Conservation (phyloP, 2,113 vertebrate genomes). For the Ctenodactylus gundi region DNA sequence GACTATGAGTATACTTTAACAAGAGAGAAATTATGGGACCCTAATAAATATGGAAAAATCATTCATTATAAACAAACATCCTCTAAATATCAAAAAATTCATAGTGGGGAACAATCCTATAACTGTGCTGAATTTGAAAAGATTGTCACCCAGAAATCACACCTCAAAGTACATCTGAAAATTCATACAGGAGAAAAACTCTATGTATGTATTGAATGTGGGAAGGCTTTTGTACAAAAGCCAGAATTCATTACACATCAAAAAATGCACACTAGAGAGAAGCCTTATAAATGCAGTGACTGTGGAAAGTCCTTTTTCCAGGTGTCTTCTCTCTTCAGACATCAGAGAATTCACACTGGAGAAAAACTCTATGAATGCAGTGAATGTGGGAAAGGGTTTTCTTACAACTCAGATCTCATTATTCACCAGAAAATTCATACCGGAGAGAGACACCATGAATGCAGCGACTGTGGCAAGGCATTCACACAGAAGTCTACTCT, state of each 20-base stretch:
- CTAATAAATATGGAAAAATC: constrained; percentile 50
- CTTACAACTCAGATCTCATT: constrained; percentile 71
- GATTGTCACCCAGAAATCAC: constrained; percentile 52
- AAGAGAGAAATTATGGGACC: constrained; percentile 51
- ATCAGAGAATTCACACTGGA: constrained; percentile 78
- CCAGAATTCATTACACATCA: constrained; percentile 63
- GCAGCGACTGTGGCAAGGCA: constrained; percentile 69
- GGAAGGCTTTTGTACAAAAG: constrained; percentile 66
- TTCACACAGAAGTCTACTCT: constrained; percentile 73
- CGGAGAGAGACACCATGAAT: constrained; percentile 65
- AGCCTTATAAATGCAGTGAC: constrained; percentile 64
- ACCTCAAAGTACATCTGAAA: constrained; percentile 49
- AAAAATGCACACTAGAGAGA: constrained; percentile 62
- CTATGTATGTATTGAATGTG: constrained; percentile 72
- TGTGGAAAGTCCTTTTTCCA: constrained; percentile 80
- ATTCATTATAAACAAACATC: constrained; percentile 54
- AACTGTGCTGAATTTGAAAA: constrained; percentile 47
- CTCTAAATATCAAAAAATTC: constrained; percentile 60
- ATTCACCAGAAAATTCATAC: constrained; percentile 73
- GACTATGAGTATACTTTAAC: not conserved
- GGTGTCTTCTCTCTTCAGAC: constrained; percentile 82
- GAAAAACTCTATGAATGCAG: constrained; percentile 74
- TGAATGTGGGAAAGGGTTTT: constrained; percentile 73
- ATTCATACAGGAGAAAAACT: constrained; percentile 61
- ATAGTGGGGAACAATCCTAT: constrained; percentile 32